Evolutionary conservation across 2,888 invertebrate genomes (phyloP).

Genomic region (Oscheius sp.): DNA sequence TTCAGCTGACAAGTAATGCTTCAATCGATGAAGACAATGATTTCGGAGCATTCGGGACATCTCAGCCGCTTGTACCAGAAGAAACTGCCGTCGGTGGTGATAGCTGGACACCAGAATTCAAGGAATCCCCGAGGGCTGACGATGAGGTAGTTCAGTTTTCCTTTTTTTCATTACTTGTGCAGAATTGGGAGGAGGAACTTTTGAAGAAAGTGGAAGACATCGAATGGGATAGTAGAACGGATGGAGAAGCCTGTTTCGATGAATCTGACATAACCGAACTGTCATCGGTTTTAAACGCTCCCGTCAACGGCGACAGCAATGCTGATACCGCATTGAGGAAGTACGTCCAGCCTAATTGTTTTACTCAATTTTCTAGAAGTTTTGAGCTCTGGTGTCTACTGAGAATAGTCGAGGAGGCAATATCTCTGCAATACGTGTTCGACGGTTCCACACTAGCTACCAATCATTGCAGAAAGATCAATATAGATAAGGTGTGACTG

Average conservation of each 20-base stretch:
- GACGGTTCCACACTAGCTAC: slow-evolving; percentile 45
- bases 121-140: slow-evolving; percentile 14
- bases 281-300: slow-evolving; percentile 1
- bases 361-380: slow-evolving; percentile 38
- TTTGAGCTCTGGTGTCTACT: slow-evolving; percentile 57
- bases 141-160: background rate
- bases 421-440: slow-evolving; percentile 64
- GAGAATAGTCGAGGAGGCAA: slow-evolving; percentile 63
- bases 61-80: background rate
- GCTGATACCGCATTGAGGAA: background rate
- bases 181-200: slow-evolving; percentile 5
- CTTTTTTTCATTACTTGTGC: background rate
- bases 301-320: background rate
- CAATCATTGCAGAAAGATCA: slow-evolving; percentile 42
- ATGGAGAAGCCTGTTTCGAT: background rate
- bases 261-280: slow-evolving; percentile 8
- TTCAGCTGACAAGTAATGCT: slow-evolving; percentile 16
- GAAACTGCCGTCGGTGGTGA: background rate
- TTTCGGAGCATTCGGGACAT: slow-evolving; percentile 21
- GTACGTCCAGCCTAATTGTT: background rate
- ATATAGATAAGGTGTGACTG: slow-evolving; percentile 48
- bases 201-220: slow-evolving; percentile 7
- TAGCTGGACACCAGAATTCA: slow-evolving; percentile 19
- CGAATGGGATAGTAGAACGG: slow-evolving; percentile 3
- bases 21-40: slow-evolving; percentile 26